Conservation (phyloP, 2,888 invertebrate genomes). For the Drosophila monieri region DNA sequence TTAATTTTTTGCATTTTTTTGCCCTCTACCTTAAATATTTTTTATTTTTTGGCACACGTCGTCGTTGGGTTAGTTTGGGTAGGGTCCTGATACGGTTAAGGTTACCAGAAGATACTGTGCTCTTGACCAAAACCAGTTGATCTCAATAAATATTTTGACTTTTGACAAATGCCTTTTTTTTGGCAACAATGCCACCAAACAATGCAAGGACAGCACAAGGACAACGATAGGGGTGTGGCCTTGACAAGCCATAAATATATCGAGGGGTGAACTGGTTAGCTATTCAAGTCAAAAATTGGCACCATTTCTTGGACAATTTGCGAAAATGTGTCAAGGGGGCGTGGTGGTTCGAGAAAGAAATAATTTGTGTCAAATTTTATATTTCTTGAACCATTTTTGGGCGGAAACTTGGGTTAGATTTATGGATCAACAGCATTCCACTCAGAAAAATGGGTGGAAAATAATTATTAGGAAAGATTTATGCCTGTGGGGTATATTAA, state of each 20-base stretch:
- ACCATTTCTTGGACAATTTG: conserved; percentile 35
- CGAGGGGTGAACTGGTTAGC: conserved; percentile 25
- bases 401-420: conserved; percentile 25
- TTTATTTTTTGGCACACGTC: conserved; percentile 70
- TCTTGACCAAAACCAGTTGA: conserved; percentile 64
- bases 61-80: conserved; percentile 38
- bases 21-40: conserved; percentile 13
- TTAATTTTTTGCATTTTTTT: conserved; percentile 14
- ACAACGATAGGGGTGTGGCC: conserved; percentile 61
- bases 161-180: conserved; percentile 70
- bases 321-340: conserved; percentile 44
- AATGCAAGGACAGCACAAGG: conserved; percentile 48
- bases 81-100: conserved; percentile 39
- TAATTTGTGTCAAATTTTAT: conserved; percentile 52
- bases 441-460: conserved; percentile 7
- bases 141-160: conserved; percentile 81
- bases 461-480: neutral
- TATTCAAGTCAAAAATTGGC: conserved; percentile 24
- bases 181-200: conserved; percentile 35
- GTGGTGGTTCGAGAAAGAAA: conserved; percentile 27
- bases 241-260: conserved; percentile 63
- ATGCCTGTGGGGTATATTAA: neutral
- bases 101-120: conserved; percentile 30
- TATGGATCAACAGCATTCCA: conserved; percentile 13
- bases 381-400: conserved; percentile 39